Evolutionary conservation across 1,140 invertebrate genomes (phyloP).

Genomic region (Musca domestica): DNA sequence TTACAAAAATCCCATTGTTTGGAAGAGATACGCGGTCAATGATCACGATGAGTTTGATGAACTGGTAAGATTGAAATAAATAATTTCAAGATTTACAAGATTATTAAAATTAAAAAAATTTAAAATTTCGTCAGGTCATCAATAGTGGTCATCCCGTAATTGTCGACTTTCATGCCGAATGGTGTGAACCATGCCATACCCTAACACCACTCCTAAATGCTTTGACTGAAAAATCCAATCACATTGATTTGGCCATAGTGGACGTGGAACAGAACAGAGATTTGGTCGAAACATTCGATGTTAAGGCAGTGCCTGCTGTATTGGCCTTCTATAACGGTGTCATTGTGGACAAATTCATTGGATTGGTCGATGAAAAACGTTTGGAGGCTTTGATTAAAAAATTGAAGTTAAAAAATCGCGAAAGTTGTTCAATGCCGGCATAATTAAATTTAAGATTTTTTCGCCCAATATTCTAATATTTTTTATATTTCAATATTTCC

Average conservation of each 20-base stretch:
- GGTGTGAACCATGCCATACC: conserved; percentile 95
- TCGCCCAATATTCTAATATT: no score
- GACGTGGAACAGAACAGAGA: conserved; percentile 89
- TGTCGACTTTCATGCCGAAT: conserved; percentile 86
- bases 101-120: no score
- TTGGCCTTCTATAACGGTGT: conserved; percentile 85
- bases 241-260: conserved; percentile 84
- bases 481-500: no score
- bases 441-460: no score
- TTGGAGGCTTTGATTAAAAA: conserved; percentile 80
- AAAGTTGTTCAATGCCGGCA: no score
- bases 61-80: conserved; percentile 36
- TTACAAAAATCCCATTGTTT: conserved; percentile 36
- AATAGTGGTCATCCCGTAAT: conserved; percentile 78
- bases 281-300: conserved; percentile 73
- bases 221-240: conserved; percentile 71
- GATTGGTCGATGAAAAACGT: conserved; percentile 79
- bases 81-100: no score
- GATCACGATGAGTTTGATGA: conserved; percentile 53
- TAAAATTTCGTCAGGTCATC: conserved; percentile 63
- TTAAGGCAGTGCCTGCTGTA: conserved; percentile 90
- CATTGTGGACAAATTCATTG: conserved; percentile 89
- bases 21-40: conserved; percentile 46
- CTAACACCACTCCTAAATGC: conserved; percentile 86
- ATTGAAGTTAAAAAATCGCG: conserved; percentile 56